A percentile compares a stretch with the other conserved stretches of the same genome.
Conservation (phyloP, 2,888 invertebrate genomes). For the Acronicta alni region DNA sequence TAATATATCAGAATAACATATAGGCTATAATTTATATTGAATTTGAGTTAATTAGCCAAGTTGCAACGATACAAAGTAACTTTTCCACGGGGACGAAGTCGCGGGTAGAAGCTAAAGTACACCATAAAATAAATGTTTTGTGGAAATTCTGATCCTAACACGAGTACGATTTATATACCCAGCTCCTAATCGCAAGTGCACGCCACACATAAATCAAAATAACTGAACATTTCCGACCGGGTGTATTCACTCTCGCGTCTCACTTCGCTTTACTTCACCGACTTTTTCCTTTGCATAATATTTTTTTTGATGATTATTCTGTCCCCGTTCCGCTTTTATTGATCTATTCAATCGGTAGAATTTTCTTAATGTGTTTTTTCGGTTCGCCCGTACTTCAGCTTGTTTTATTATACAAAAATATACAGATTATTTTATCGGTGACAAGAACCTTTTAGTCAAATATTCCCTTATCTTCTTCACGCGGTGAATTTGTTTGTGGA, state of each 20-base stretch:
- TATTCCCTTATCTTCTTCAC: slow-evolving; percentile 38
- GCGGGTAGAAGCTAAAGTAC: too few species aligned
- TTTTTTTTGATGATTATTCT: slow-evolving; percentile 48
- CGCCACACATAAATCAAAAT: slow-evolving; percentile 73
- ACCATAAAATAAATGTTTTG: slow-evolving; percentile 35
- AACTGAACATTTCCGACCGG: slow-evolving; percentile 72
- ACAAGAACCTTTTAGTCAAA: slow-evolving; percentile 53
- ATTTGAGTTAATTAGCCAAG: too few species aligned
- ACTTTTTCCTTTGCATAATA: slow-evolving; percentile 60
- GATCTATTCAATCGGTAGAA: slow-evolving; percentile 79
- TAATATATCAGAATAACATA: too few species aligned
- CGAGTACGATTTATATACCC: slow-evolving; percentile 39
- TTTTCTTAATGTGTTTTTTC: slow-evolving; percentile 71
- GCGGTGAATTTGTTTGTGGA: slow-evolving; percentile 39
- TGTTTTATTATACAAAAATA: slow-evolving; percentile 60
- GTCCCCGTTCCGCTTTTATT: slow-evolving; percentile 65
- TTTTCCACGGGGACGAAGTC: too few species aligned
- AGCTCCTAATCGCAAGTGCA: slow-evolving; percentile 52
- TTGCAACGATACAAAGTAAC: too few species aligned
- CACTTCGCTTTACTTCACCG: slow-evolving; percentile 64
- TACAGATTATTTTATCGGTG: slow-evolving; percentile 57
- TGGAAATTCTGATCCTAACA: slow-evolving; percentile 28
- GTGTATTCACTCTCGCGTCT: slow-evolving; percentile 68
- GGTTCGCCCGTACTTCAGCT: slow-evolving; percentile 50
- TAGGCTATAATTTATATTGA: too few species aligned